Evolutionary conservation across 2,888 invertebrate species (phyloP).

Genomic region (Cecidostiba fungosa): DNA sequence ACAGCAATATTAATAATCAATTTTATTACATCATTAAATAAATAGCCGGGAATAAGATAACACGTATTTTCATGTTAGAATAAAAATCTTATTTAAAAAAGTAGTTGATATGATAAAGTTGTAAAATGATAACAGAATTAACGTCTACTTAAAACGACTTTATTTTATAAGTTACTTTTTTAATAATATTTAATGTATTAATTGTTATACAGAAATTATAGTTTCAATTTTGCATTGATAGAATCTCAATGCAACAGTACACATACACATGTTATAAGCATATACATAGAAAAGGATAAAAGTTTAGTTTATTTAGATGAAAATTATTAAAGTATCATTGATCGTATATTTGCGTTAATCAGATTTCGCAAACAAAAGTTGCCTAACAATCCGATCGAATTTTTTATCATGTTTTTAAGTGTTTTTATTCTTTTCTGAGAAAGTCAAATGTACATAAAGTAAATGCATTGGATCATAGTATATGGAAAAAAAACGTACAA

Average conservation of each 20-base stretch:
- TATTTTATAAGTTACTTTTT: not conserved
- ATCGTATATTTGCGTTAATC: not conserved
- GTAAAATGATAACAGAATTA: not conserved
- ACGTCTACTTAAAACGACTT: not conserved
- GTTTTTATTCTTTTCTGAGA: not conserved
- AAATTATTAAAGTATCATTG: no score
- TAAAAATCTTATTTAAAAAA: not conserved
- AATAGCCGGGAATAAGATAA: not conserved
- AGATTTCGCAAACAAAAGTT: not conserved
- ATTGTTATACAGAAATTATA: no score
- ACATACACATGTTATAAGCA: no score
- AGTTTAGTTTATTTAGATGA: no score
- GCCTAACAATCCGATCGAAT: not conserved
- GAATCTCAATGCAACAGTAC: no score
- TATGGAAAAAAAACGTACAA: slow-evolving; percentile 6
- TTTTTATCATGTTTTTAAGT: not conserved
- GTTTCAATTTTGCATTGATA: no score
- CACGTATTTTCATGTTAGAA: not conserved
- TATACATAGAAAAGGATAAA: no score
- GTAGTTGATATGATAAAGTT: not conserved
- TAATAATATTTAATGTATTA: not conserved
- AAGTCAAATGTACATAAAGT: slow-evolving; percentile 15
- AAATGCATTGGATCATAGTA: not conserved
- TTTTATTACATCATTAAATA: not conserved
- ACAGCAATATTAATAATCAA: not conserved